Evolutionary conservation across 1,140 invertebrate genomes (phyloP).

Genomic region (Harpegnathos saltator): DNA sequence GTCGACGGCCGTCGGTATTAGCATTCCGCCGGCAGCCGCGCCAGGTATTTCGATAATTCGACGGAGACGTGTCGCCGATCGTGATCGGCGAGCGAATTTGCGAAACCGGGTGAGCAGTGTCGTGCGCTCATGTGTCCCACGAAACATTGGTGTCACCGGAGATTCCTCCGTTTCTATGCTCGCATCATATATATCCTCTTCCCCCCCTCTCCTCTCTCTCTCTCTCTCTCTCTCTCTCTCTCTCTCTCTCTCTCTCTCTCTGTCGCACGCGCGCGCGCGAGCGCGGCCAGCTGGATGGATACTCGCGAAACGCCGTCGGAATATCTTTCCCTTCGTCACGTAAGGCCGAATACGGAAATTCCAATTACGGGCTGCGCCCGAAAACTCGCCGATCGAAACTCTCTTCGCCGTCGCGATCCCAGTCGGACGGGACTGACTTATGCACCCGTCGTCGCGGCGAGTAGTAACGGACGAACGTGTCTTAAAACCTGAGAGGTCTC

Average conservation of each 20-base stretch:
- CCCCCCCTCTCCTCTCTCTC: no score
- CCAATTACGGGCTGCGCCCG: conserved; percentile 10
- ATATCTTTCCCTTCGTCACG: conserved; percentile 24
- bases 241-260: no score
- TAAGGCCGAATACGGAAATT: conserved; percentile 14
- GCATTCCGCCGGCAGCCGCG: conserved; percentile 69
- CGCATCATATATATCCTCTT: conserved; percentile 32
- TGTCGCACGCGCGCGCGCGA: no score
- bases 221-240: no score
- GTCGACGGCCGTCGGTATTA: conserved; percentile 55
- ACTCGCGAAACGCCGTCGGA: conserved; percentile 19
- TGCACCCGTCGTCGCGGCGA: not conserved
- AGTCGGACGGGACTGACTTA: not conserved
- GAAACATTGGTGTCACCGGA: conserved; percentile 56
- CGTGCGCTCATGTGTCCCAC: conserved; percentile 66
- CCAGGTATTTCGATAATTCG: conserved; percentile 79
- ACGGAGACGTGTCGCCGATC: conserved; percentile 76
- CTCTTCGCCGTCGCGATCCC: conserved; percentile 28
- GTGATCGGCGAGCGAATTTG: conserved; percentile 78
- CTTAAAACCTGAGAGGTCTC: no score
- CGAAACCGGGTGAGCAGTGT: conserved; percentile 71
- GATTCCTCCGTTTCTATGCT: conserved; percentile 23
- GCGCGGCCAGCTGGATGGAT: conserved; percentile 27
- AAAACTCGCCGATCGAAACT: conserved; percentile 45
- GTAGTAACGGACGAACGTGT: no score